Evolutionary conservation across 1,140 invertebrate genomes (phyloP).

Genomic region (Drosophila saltans): DNA sequence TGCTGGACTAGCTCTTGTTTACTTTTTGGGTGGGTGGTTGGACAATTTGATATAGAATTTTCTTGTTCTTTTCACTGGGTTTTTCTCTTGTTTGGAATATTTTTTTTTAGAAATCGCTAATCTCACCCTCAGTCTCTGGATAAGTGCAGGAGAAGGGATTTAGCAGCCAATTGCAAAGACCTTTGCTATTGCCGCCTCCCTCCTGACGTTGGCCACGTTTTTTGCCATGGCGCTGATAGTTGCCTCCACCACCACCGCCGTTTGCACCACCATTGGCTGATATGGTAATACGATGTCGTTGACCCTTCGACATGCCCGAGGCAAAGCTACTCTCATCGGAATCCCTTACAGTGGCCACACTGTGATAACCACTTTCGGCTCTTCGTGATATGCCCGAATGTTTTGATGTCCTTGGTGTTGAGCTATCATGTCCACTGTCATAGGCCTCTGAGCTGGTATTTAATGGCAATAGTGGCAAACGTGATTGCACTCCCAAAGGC

Average conservation of each 20-base stretch:
- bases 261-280: conserved; percentile 48
- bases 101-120: conserved; percentile 85
- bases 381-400: conserved; percentile 89
- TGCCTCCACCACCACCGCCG: conserved; percentile 53
- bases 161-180: conserved; percentile 82
- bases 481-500: conserved; percentile 84
- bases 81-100: conserved; percentile 41
- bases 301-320: conserved; percentile 89
- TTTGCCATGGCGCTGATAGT: conserved; percentile 72
- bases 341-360: conserved; percentile 88
- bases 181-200: conserved; percentile 51
- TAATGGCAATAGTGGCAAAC: conserved; percentile 75
- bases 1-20: conserved; percentile 61
- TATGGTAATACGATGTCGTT: conserved; percentile 86
- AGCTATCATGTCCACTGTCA: conserved; percentile 91
- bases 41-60: conserved; percentile 39
- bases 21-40: conserved; percentile 4
- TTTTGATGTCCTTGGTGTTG: conserved; percentile 90
- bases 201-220: conserved; percentile 74
- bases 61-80: neutral
- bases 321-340: conserved; percentile 93
- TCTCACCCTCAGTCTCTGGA: conserved; percentile 87
- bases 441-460: conserved; percentile 86
- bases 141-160: conserved; percentile 89
- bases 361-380: conserved; percentile 94